A percentile compares a stretch with the other conserved stretches of the same genome.
These are phyloP conservation scores for Megalonaias nervosa DNA, from an alignment of 1,140 invertebrate genomes.

Conservation along the genomic window DNA sequence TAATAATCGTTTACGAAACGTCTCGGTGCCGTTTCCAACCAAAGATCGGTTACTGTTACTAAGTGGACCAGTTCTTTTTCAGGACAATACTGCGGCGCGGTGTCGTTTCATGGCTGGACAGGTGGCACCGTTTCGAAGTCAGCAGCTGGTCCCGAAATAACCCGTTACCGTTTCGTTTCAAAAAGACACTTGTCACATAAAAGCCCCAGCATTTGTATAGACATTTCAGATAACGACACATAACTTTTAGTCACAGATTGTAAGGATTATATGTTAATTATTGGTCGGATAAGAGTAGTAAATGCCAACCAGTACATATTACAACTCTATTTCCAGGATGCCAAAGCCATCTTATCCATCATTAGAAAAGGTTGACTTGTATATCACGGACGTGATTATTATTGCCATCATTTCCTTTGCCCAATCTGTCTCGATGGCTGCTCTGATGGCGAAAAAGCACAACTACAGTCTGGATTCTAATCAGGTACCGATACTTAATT, in stretches of 20 bases:
- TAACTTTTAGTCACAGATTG: not conserved
- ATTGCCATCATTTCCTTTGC: constrained; percentile 65
- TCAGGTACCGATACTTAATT: constrained; percentile 60
- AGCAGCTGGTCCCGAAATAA: too few species aligned
- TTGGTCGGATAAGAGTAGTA: too few species aligned
- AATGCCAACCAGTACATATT: too few species aligned
- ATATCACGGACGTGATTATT: constrained; percentile 45
- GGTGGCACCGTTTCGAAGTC: too few species aligned
- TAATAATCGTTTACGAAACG: too few species aligned
- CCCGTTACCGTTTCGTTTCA: too few species aligned
- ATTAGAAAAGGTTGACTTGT: constrained; percentile 7
- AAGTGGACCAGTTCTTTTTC: too few species aligned
- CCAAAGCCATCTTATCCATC: constrained; percentile 26
- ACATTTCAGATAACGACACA: not conserved
- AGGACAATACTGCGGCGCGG: too few species aligned
- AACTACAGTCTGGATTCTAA: constrained; percentile 68
- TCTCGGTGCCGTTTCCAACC: too few species aligned
- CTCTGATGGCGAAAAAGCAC: constrained; percentile 69
- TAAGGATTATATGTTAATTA: not conserved
- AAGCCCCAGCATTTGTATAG: not conserved
- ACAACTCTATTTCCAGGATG: constrained; percentile 18
- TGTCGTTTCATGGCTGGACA: too few species aligned
- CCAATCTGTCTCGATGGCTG: constrained; percentile 65
- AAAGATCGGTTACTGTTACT: too few species aligned
- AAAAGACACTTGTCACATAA: too few species aligned